These are phyloP conservation scores for Vanessa atalanta DNA, from an alignment of 1,140 invertebrate genomes.

Conservation along the genomic window DNA sequence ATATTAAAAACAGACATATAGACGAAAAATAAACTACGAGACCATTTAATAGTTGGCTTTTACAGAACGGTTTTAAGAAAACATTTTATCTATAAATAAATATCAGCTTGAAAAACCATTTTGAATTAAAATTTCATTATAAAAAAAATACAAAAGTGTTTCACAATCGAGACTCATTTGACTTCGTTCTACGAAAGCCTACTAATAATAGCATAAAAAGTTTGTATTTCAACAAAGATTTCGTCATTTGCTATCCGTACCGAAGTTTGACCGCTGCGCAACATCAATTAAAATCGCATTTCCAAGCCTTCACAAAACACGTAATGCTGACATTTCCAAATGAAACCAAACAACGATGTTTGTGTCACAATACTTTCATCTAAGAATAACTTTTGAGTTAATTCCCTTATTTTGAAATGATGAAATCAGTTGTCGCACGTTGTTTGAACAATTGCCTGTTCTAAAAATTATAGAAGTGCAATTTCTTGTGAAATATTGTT, in stretches of 20 bases:
- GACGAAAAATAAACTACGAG: too few species aligned
- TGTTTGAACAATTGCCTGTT: neutral
- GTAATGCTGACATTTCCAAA: constrained; percentile 42
- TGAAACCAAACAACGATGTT: constrained; percentile 13
- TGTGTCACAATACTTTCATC: constrained; percentile 25
- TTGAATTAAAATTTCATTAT: neutral
- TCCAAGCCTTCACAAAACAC: constrained; percentile 54
- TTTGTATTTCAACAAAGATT: constrained; percentile 21
- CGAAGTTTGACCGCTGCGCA: constrained; percentile 45
- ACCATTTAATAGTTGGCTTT: too few species aligned
- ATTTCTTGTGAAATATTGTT: neutral
- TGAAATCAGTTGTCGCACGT: neutral
- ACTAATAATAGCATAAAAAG: neutral
- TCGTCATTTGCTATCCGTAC: constrained; percentile 41
- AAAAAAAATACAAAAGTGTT: neutral
- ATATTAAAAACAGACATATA: too few species aligned
- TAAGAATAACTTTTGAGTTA: constrained; percentile 26
- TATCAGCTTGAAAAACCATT: neutral
- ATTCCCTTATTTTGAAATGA: constrained; percentile 15
- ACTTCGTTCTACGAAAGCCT: neutral
- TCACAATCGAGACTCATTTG: neutral
- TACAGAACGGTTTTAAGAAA: too few species aligned
- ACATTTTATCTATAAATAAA: neutral
- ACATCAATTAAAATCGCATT: constrained; percentile 79
- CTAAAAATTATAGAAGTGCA: neutral